phyloP scores from a whole-genome alignment of 2,888 invertebrate genomes.

The Thecocarcelia acutangulata region DNA sequence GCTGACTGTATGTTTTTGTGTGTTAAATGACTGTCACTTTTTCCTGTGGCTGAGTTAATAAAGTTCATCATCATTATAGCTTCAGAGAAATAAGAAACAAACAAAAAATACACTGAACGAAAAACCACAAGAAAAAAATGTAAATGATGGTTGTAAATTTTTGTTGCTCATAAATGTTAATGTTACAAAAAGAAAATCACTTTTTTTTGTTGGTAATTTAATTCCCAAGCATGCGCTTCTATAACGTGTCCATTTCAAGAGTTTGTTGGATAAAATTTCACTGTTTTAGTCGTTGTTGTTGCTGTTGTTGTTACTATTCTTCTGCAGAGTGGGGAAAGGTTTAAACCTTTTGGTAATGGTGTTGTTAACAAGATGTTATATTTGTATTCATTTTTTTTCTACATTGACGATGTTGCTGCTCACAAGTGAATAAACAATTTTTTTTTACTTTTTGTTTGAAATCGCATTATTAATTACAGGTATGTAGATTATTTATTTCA shows the following conservation, averaged over 20 bases:
- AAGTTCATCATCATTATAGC: constrained; percentile 29
- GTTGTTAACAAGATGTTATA: constrained; percentile 47
- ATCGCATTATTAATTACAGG: constrained; percentile 41
- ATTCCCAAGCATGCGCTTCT: constrained; percentile 59
- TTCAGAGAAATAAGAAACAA: constrained; percentile 14
- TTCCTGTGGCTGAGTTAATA: not conserved
- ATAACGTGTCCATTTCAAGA: constrained; percentile 43
- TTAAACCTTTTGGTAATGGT: constrained; percentile 34
- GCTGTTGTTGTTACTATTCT: not conserved
- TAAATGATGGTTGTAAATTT: not conserved
- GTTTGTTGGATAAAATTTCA: constrained; percentile 3
- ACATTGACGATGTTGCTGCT: not conserved
- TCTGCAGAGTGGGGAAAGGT: not conserved
- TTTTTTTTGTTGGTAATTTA: constrained; percentile 41
- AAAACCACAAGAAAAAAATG: constrained; percentile 4
- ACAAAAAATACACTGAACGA: constrained; percentile 7
- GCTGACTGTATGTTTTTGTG: not conserved
- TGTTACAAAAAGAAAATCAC: constrained; percentile 7
- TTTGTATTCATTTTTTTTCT: constrained; percentile 1
- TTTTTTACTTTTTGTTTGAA: constrained; percentile 10
- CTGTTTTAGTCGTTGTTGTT: constrained; percentile 2
- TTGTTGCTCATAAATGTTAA: constrained; percentile 28
- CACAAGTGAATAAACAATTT: not conserved
- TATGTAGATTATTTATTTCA: constrained; percentile 3
- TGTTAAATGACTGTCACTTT: not conserved